Conservation (phyloP, 2,888 invertebrate species). For the Tachystola acroxantha region DNA sequence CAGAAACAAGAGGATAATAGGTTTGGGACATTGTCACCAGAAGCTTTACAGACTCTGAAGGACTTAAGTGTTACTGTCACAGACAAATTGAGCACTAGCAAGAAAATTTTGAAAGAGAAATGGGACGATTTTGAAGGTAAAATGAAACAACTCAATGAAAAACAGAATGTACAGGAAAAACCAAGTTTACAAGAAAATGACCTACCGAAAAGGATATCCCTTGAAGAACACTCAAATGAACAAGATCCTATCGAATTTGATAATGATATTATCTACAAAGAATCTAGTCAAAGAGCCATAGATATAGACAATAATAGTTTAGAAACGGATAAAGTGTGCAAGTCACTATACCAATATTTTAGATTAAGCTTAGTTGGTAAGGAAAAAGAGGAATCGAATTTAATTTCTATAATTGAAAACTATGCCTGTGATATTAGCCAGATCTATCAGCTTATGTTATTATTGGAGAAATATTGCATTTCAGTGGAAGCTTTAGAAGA, state of each 20-base stretch:
- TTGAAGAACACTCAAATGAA: conserved; percentile 25
- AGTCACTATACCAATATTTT: conserved; percentile 62
- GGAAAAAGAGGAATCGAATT: conserved; percentile 56
- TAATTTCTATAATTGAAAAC: conserved; percentile 58
- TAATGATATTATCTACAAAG: conserved; percentile 60
- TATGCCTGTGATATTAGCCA: conserved; percentile 67
- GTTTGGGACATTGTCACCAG: conserved; percentile 52
- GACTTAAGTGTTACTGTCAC: conserved; percentile 69
- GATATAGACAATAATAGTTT: conserved; percentile 46
- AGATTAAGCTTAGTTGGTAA: conserved; percentile 65
- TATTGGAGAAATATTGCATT: conserved; percentile 60
- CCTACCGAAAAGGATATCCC: conserved; percentile 30
- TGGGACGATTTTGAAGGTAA: conserved; percentile 73
- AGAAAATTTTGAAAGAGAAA: conserved; percentile 74
- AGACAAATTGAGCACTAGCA: conserved; percentile 71
- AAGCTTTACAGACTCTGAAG: conserved; percentile 71
- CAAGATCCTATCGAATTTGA: conserved; percentile 30
- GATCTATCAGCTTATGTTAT: conserved; percentile 57
- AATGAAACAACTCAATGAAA: conserved; percentile 61
- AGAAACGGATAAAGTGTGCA: conserved; percentile 51
- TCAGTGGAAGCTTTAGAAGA: conserved; percentile 55
- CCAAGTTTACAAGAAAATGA: conserved; percentile 23
- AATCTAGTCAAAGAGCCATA: conserved; percentile 66
- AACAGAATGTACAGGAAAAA: conserved; percentile 20
- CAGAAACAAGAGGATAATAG: conserved; percentile 43